Evolutionary conservation across 2,113 vertebrate genomes (phyloP), one percentile per base, ranked within the genome.

Genomic region (Bambusicola thoracicus): DNA sequence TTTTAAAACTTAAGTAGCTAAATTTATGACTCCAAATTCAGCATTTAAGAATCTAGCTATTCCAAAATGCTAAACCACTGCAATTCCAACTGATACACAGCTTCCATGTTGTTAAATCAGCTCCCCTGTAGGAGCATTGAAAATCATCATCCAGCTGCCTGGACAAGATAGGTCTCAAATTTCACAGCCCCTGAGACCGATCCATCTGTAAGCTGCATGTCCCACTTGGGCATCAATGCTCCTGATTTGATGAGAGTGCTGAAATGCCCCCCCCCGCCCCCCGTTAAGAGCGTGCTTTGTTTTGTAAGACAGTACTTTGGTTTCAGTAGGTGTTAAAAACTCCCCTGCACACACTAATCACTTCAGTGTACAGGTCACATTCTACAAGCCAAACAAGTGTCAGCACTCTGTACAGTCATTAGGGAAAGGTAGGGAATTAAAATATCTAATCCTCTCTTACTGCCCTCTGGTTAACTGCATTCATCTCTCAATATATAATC

Each of bases 401-500:
- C 94, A 95, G 86, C 91, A 87, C 16, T 94, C 56, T 75, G 20
- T 30, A 43, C 13, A 41, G 82, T 83, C 83, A 63, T 81, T 81
- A 95, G n/a, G 43, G n/a, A 79, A 90, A 89, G 22, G 38, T 29
- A 86, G 43, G 61, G 88, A 77, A 95, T 94, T 95, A 92, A 93
- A 90, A 55, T 72, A 74, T 5, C 62, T 93, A 92, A 95, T 94
- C 81, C 86, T 92, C 69, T 93, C 90, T 41, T 44, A 21, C 81
- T 92, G 81, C 66, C 44, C 48, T 79, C 77, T 69, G 72, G 58
- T 89, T 76, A 89, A 92, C 86, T 89, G 66, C 92, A 90, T 89
- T 88, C 4, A 73, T 89, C 62, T 84, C 63, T 79, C 62, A 55
- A 22, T 32, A 85, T 48, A 49, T 87, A 92, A 95, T 89, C 70